These are phyloP conservation scores for Scaptomyza hsui DNA, from an alignment of 1,140 invertebrate species.

Conservation along the genomic window DNA sequence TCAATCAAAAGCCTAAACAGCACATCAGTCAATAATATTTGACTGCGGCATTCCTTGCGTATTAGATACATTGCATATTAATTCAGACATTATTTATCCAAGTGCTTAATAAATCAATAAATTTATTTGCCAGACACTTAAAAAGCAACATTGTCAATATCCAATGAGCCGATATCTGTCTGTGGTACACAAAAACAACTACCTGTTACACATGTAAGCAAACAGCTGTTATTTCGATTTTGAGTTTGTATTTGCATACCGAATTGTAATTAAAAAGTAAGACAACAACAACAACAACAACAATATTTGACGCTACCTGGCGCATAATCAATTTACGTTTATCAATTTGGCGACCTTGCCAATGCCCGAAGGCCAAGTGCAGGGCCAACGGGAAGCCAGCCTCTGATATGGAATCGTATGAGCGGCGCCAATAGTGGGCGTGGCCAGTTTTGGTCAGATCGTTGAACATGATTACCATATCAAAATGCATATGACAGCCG, in stretches of 20 bases:
- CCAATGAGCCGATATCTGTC: slow-evolving; percentile 43
- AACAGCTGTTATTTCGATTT: slow-evolving; percentile 1
- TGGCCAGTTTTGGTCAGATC: slow-evolving; percentile 14
- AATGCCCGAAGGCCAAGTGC: slow-evolving; percentile 44
- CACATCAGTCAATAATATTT: neutral
- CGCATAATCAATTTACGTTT: slow-evolving; percentile 60
- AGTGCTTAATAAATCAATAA: slow-evolving; percentile 37
- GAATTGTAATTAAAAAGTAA: slow-evolving; percentile 3
- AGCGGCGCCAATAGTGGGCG: slow-evolving; percentile 36
- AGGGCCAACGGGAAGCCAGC: slow-evolving; percentile 17
- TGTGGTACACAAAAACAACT: slow-evolving; percentile 14
- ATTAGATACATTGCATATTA: slow-evolving; percentile 3
- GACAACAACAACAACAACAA: slow-evolving; percentile 7
- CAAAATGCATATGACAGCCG: slow-evolving; percentile 26
- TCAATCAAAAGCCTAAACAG: neutral
- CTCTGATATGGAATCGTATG: neutral
- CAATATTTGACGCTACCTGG: slow-evolving; percentile 39
- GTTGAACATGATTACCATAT: neutral
- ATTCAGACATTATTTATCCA: neutral
- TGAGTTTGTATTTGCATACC: slow-evolving; percentile 56
- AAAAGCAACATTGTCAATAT: slow-evolving; percentile 18
- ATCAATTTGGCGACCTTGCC: slow-evolving; percentile 57
- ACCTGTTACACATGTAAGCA: slow-evolving; percentile 53
- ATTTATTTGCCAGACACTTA: slow-evolving; percentile 54
- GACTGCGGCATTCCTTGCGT: neutral